These are phyloP conservation scores for Lottia gigantea DNA, from an alignment of 2,888 invertebrate species.

Conservation along the genomic window DNA sequence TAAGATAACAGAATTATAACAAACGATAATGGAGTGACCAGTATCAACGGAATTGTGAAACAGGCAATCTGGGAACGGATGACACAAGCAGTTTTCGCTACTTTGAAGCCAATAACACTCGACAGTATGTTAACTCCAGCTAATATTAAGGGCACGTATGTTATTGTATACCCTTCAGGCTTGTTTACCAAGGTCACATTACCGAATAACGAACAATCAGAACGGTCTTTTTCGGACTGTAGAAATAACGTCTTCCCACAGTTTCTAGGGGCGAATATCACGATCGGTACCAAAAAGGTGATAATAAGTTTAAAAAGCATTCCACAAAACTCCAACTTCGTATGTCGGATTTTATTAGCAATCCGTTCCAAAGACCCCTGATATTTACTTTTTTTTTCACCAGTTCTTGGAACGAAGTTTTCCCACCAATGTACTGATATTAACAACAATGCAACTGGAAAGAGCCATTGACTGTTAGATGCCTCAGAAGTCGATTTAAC, in stretches of 20 bases:
- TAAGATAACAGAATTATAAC: neutral
- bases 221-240: conserved; percentile 16
- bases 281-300: conserved; percentile 38
- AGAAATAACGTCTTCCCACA: conserved; percentile 40
- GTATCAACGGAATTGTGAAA: conserved; percentile 10
- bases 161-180: neutral
- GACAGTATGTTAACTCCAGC: neutral
- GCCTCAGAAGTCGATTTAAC: neutral
- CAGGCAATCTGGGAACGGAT: conserved; percentile 15
- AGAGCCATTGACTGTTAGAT: neutral
- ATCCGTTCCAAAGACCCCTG: neutral
- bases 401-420: neutral
- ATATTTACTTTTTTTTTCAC: neutral
- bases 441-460: neutral
- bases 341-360: neutral
- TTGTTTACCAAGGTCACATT: conserved; percentile 27
- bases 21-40: conserved; percentile 10
- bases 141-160: conserved; percentile 23
- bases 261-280: conserved; percentile 32
- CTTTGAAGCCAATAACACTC: conserved; percentile 2
- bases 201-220: conserved; percentile 27
- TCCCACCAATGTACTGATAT: neutral
- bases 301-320: conserved; percentile 45
- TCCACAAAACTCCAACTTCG: conserved; percentile 14
- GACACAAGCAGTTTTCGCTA: conserved; percentile 15